Percentiles rank a stretch among this genome's conserved stretches.
phyloP scores from a whole-genome alignment of 1,140 invertebrate genomes.

The Bombus superbus region DNA sequence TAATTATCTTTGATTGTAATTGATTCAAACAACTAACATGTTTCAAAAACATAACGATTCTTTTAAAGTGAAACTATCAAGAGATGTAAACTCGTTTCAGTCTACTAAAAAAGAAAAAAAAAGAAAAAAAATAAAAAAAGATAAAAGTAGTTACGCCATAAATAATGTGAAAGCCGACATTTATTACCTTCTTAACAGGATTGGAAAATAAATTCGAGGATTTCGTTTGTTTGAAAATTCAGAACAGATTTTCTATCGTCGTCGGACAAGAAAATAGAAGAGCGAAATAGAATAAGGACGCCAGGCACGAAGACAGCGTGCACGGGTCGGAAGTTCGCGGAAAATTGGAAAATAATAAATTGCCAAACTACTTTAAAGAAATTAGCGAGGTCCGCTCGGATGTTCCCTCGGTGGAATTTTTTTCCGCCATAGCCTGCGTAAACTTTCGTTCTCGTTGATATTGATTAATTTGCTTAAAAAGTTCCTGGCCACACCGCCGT shows the following conservation, averaged over 20 bases:
- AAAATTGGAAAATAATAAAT: conserved; percentile 79
- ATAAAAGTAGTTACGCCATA: not conserved
- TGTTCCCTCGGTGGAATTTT: conserved; percentile 65
- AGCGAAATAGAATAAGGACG: conserved; percentile 53
- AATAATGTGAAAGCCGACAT: not conserved
- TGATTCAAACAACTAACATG: too few species aligned
- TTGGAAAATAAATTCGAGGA: not conserved
- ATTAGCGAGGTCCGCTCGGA: conserved; percentile 72
- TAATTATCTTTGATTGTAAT: too few species aligned
- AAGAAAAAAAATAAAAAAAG: too few species aligned
- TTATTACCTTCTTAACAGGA: not conserved
- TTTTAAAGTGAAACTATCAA: too few species aligned
- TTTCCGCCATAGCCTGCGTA: conserved; percentile 53
- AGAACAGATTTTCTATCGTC: conserved; percentile 27
- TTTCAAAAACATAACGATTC: too few species aligned
- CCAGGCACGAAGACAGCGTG: conserved; percentile 43
- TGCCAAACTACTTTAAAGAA: conserved; percentile 79
- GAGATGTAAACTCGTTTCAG: too few species aligned
- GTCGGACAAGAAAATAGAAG: conserved; percentile 50
- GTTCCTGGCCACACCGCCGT: conserved; percentile 59
- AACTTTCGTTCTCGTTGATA: conserved; percentile 71
- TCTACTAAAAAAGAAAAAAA: not conserved
- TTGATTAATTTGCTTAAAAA: conserved; percentile 78
- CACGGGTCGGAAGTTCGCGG: conserved; percentile 57
- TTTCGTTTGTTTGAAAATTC: conserved; percentile 5